These are phyloP conservation scores for Acronicta alni DNA, from an alignment of 2,888 invertebrate genomes.

Conservation along the genomic window DNA sequence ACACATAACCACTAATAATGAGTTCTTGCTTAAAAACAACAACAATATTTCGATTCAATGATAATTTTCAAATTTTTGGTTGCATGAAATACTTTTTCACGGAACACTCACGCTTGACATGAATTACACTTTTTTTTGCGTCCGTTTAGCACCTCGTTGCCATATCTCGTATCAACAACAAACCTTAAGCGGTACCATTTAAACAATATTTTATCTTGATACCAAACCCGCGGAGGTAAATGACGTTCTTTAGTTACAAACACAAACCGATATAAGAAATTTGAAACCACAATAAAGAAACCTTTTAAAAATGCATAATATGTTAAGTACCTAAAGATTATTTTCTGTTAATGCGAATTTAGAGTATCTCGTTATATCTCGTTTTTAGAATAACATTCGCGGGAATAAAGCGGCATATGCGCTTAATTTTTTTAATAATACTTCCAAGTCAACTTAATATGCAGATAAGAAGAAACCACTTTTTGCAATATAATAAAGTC, in stretches of 20 bases:
- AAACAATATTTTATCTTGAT: conserved; percentile 39
- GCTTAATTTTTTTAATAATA: conserved; percentile 19
- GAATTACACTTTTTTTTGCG: conserved; percentile 23
- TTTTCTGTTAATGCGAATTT: conserved; percentile 37
- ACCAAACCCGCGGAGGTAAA: conserved; percentile 13
- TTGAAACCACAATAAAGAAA: conserved; percentile 11
- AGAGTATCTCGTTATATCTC: conserved; percentile 46
- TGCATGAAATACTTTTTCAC: neutral
- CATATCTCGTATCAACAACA: conserved; percentile 42
- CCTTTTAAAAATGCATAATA: conserved; percentile 19
- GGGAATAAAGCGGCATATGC: conserved; percentile 12
- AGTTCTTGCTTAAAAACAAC: too few relatives aligned
- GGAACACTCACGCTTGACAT: conserved; percentile 2
- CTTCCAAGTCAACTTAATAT: conserved; percentile 25
- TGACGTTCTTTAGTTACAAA: conserved; percentile 10
- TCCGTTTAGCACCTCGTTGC: conserved; percentile 40
- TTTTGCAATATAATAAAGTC: conserved; percentile 26
- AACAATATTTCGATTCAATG: too few relatives aligned
- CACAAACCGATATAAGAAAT: conserved; percentile 14
- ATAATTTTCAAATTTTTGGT: too few relatives aligned
- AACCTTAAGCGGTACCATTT: conserved; percentile 32
- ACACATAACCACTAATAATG: too few relatives aligned
- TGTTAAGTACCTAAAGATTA: conserved; percentile 22
- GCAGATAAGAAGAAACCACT: conserved; percentile 21
- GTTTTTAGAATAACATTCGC: conserved; percentile 42